These are phyloP conservation scores for Ischnura elegans DNA, from an alignment of 2,888 invertebrate genomes.

Conservation along the genomic window DNA sequence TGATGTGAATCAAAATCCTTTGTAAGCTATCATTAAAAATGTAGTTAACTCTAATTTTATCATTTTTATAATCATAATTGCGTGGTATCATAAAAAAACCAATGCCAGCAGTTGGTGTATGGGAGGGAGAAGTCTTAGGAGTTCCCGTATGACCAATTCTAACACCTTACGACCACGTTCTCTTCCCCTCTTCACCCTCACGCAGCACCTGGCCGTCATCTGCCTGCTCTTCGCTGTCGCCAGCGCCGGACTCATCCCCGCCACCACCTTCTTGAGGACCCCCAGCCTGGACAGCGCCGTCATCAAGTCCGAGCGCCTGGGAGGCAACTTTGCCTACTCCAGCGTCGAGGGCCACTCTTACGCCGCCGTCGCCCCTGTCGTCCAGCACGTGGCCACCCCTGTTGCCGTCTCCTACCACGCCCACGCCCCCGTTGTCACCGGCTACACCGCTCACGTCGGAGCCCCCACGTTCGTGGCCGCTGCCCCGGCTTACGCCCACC, in stretches of 20 bases:
- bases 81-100: no score
- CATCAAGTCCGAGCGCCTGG: slow-evolving; percentile 79
- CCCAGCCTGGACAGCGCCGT: slow-evolving; percentile 80
- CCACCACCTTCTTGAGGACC: slow-evolving; percentile 76
- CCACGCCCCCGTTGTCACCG: slow-evolving; percentile 71
- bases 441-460: slow-evolving; percentile 64
- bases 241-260: slow-evolving; percentile 71
- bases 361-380: slow-evolving; percentile 77
- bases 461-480: slow-evolving; percentile 68
- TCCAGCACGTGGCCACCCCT: slow-evolving; percentile 76
- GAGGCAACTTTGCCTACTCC: slow-evolving; percentile 81
- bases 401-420: slow-evolving; percentile 76
- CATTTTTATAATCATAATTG: no score
- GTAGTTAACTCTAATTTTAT: no score
- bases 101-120: no score
- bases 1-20: no score
- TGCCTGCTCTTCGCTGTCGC: slow-evolving; percentile 70
- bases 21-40: no score
- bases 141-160: no score
- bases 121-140: no score
- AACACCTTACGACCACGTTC: neutral
- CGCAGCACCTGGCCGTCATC: slow-evolving; percentile 66
- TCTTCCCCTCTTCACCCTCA: neutral
- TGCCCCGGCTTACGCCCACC: slow-evolving; percentile 62
- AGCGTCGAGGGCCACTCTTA: slow-evolving; percentile 80